Percentiles rank a stretch among this genome's conserved stretches.
These are phyloP conservation scores for Megalurothrips usitatus DNA, from an alignment of 2,888 invertebrate genomes.

Conservation along the genomic window DNA sequence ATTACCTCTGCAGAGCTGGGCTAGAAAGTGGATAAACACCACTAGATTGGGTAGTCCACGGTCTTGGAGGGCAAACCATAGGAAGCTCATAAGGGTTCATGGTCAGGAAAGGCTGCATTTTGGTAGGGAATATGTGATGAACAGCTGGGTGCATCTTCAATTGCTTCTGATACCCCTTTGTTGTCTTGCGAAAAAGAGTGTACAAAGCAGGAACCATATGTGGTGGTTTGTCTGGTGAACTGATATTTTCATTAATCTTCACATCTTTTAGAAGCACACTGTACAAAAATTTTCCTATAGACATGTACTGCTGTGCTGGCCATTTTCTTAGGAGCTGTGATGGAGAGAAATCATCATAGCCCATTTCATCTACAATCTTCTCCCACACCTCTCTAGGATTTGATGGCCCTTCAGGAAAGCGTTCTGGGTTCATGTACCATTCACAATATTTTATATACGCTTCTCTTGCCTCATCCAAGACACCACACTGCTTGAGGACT, in stretches of 20 bases:
- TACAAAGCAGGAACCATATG: slow-evolving; percentile 74
- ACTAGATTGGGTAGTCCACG: slow-evolving; percentile 65
- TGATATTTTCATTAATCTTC: slow-evolving; percentile 71
- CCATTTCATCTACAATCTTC: slow-evolving; percentile 51
- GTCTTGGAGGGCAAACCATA: slow-evolving; percentile 76
- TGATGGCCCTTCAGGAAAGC: slow-evolving; percentile 40
- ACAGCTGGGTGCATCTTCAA: slow-evolving; percentile 6
- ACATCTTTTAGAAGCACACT: slow-evolving; percentile 80
- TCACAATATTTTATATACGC: slow-evolving; percentile 62
- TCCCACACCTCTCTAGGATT: slow-evolving; percentile 74
- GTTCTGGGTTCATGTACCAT: slow-evolving; percentile 54
- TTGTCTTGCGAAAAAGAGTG: slow-evolving; percentile 58
- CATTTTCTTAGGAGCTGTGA: slow-evolving; percentile 47
- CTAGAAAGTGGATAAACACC: slow-evolving; percentile 75
- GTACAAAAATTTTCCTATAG: slow-evolving; percentile 79
- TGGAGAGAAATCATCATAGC: slow-evolving; percentile 41
- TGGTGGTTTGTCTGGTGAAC: slow-evolving; percentile 50
- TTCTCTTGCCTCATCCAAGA: slow-evolving; percentile 58
- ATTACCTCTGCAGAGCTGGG: slow-evolving; percentile 55
- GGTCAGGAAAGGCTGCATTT: neutral
- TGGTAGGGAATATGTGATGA: neutral
- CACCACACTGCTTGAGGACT: slow-evolving; percentile 60
- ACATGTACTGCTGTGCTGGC: slow-evolving; percentile 59
- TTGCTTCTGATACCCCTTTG: neutral
- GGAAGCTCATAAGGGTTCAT: slow-evolving; percentile 49